These are phyloP conservation scores for Lutraria lutraria DNA, from an alignment of 2,888 invertebrate species.

Conservation along the genomic window DNA sequence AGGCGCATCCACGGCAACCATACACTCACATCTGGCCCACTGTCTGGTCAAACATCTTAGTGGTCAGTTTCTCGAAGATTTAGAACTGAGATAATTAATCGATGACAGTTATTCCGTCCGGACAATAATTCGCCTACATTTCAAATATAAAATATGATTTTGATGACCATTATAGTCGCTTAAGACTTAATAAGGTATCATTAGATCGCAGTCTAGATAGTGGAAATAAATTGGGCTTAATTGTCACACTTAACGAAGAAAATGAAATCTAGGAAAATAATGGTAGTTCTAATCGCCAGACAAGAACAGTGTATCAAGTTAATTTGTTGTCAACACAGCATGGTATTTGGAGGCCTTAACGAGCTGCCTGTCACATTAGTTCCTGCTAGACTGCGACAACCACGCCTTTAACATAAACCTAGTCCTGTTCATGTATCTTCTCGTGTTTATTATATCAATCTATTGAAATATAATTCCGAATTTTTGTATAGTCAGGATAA, in stretches of 20 bases:
- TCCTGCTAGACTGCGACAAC: not conserved
- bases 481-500: too few species aligned
- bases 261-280: conserved; percentile 23
- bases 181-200: conserved; percentile 19
- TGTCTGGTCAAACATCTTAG: conserved; percentile 34
- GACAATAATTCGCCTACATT: conserved; percentile 15
- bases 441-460: too few species aligned
- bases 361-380: not conserved
- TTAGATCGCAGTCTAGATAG: not conserved
- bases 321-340: not conserved
- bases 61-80: conserved; percentile 31
- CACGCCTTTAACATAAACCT: too few species aligned
- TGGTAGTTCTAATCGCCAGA: not conserved
- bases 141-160: conserved; percentile 22
- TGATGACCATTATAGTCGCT: conserved; percentile 2
- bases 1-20: conserved; percentile 33
- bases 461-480: too few species aligned
- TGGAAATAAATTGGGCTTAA: not conserved
- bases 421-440: too few species aligned
- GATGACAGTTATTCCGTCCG: not conserved
- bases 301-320: conserved; percentile 10
- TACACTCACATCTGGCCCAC: conserved; percentile 41
- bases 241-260: not conserved
- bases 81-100: not conserved
- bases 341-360: not conserved